phyloP scores from a whole-genome alignment of 1,140 invertebrate genomes.

The Heliothis virescens region DNA sequence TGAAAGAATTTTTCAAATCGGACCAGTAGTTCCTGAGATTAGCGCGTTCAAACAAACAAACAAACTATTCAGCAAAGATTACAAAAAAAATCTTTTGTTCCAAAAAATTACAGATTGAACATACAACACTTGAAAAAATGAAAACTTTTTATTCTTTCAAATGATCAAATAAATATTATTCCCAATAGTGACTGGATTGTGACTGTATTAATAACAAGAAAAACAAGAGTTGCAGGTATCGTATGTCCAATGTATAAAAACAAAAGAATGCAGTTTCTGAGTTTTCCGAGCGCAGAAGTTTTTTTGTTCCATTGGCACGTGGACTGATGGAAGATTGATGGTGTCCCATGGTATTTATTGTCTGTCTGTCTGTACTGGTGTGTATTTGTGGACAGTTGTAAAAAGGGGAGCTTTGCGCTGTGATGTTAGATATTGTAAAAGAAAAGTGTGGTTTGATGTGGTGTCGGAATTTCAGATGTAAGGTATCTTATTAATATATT shows the following conservation, averaged over 20 bases:
- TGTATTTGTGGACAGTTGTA: constrained; percentile 3
- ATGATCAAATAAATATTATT: too few species aligned
- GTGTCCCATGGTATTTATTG: constrained; percentile 4
- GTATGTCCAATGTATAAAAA: neutral
- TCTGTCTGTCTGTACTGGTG: neutral
- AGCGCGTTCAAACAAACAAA: too few species aligned
- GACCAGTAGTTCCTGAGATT: too few species aligned
- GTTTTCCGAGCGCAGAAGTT: neutral
- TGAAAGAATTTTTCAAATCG: too few species aligned
- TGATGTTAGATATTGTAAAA: neutral
- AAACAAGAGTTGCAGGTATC: too few species aligned
- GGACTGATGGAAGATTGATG: constrained; percentile 26
- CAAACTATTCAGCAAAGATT: too few species aligned
- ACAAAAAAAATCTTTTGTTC: too few species aligned
- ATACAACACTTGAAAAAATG: too few species aligned
- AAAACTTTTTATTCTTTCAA: too few species aligned
- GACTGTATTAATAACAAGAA: neutral
- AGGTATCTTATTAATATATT: too few species aligned
- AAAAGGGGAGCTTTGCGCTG: neutral
- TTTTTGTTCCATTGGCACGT: neutral
- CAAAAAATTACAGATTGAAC: too few species aligned
- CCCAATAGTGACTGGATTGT: neutral
- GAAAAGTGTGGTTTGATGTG: neutral
- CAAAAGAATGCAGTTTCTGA: neutral
- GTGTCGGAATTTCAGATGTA: too few species aligned